A percentile compares a stretch with the other conserved stretches of the same genome.
phyloP scores from a whole-genome alignment of 2,113 vertebrate species.

The Neolamprologus variostigma region DNA sequence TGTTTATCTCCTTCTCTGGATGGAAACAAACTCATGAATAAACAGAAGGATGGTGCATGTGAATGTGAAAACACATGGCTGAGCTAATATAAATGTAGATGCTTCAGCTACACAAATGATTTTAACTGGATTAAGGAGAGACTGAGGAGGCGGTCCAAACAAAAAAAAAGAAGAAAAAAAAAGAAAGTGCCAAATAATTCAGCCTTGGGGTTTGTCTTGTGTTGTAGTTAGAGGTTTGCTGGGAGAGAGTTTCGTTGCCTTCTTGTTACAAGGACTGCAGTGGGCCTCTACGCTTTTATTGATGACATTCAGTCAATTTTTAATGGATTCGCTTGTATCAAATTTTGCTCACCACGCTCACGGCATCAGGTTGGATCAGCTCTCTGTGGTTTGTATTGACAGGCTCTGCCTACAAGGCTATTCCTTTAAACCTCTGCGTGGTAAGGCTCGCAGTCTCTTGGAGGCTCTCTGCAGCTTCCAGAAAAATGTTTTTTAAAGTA shows the following conservation, averaged over 20 bases:
- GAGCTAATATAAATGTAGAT: neutral
- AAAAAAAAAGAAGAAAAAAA: neutral
- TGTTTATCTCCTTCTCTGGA: neutral
- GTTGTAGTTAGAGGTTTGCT: neutral
- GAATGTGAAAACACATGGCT: slow-evolving; percentile 28
- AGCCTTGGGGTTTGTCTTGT: neutral
- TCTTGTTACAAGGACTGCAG: neutral
- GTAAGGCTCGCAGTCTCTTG: neutral
- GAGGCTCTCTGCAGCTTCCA: neutral
- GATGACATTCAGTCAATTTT: slow-evolving; percentile 36
- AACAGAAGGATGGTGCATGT: slow-evolving; percentile 24
- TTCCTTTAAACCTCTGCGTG: neutral
- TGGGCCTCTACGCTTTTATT: slow-evolving; percentile 14
- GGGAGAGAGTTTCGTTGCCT: neutral
- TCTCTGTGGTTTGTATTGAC: slow-evolving; percentile 27
- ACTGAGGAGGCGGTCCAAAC: neutral
- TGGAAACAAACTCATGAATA: slow-evolving; percentile 42
- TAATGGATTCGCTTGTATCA: slow-evolving; percentile 50
- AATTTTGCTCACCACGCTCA: slow-evolving; percentile 46
- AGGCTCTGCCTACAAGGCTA: slow-evolving; percentile 14
- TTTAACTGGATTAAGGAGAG: neutral
- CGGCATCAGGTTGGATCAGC: slow-evolving; percentile 41
- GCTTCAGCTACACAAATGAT: neutral
- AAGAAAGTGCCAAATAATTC: neutral
- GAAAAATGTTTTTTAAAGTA: neutral